phyloP scores from a whole-genome alignment of 2,888 invertebrate species.

The Chrysolina haemoptera region DNA sequence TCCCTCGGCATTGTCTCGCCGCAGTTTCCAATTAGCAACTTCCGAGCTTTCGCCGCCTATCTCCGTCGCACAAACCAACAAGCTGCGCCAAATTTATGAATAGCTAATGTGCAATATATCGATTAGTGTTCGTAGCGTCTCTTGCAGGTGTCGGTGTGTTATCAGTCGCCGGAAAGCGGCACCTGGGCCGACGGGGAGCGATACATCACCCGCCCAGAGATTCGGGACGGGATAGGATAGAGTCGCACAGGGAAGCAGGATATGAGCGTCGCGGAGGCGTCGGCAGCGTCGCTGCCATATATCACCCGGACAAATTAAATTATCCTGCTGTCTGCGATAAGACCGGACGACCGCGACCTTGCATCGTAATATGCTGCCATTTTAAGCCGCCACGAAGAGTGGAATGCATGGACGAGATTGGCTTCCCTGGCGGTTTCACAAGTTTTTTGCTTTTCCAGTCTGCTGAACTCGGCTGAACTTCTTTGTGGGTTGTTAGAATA shows the following conservation, averaged over 20 bases:
- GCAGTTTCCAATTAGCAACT: constrained; percentile 42
- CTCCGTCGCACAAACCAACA: constrained; percentile 16
- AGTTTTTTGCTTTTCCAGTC: background rate
- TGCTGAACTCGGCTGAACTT: constrained; percentile 1
- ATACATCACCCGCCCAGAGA: constrained; percentile 67
- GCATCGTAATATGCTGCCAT: constrained; percentile 40
- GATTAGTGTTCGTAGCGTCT: constrained; percentile 53
- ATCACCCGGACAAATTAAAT: constrained; percentile 75
- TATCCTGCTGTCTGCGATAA: constrained; percentile 74
- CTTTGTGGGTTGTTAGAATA: background rate
- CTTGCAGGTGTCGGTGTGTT: constrained; percentile 53
- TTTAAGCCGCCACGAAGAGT: constrained; percentile 24
- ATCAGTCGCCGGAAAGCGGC: constrained; percentile 56
- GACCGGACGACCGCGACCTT: constrained; percentile 59
- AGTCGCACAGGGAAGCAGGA: constrained; percentile 65
- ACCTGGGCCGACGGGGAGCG: constrained; percentile 66
- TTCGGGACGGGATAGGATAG: constrained; percentile 64
- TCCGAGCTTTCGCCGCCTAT: constrained; percentile 23
- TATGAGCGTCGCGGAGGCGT: constrained; percentile 63
- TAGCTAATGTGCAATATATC: constrained; percentile 61
- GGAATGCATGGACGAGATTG: constrained; percentile 4
- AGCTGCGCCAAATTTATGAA: constrained; percentile 60
- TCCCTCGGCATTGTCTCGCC: constrained; percentile 7
- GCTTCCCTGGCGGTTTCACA: background rate
- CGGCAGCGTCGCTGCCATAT: constrained; percentile 67